Base-by-base conservation (phyloP, 2,113 vertebrate species). In the Leuciscus idus region DNA sequence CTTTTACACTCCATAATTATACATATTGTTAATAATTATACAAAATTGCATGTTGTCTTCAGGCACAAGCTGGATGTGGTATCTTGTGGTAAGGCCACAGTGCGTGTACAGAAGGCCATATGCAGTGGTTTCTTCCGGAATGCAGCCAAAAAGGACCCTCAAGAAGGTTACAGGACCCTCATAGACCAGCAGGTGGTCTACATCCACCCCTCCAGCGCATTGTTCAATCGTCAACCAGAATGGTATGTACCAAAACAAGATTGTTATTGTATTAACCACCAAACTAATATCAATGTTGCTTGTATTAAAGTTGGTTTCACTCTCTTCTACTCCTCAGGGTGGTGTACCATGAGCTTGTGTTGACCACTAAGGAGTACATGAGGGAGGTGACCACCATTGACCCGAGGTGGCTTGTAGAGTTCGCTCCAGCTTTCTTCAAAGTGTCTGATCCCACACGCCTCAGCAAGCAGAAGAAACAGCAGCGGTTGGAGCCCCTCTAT, bases 341-440 rank as follows among this genome's bases (percentile, higher is more conserved):
- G 6, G 98, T 99, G 8, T 99, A 99, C 88, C 98, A 99, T 0
- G 98, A 99, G 61, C 89, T 99, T 91, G 98, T 99, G 88, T 93
- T 99, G 87, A 99, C 98, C 85, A 99, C 98, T 19, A 99, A 99
- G 91, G 98, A 99, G 13, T 99, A 99, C 89, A 99, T 99, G 98
- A 94, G 98, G 0, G 98, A 99, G 86, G 98, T 99, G 91, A 99
- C 98, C 0, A 99, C 98, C 78, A 99, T 99, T 0, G 98, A 99
- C 84, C 97, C 98, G 0, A 96, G 98, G 85, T 99, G 98, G 98
- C 96, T 99, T 85, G 98, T 99, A 83, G 98, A 99, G 86, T 99
- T 99, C 50, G 93, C 98, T 0, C 98, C 98, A 0, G 98, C 98
- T 77, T 99, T 99, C 95, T 99, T 99, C 93, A 99, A 99, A 91